phyloP scores from a whole-genome alignment of 2,797 vertebrate species.

The Buceros bicornis region DNA sequence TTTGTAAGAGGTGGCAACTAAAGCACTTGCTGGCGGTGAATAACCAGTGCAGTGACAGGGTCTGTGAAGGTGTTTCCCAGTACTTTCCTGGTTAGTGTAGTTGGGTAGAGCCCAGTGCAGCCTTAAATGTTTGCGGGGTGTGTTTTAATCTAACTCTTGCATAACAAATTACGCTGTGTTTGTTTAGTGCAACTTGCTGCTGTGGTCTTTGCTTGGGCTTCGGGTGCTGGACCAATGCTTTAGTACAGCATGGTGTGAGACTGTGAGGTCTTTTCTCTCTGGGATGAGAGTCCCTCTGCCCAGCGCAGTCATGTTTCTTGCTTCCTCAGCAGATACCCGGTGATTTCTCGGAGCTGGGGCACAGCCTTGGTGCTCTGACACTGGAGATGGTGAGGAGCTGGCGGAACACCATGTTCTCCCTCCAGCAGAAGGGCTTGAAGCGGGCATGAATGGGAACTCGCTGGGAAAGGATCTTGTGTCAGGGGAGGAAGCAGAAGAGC shows the following conservation, averaged over 20 bases:
- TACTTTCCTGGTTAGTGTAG: neutral
- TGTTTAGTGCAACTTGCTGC: rapidly evolving
- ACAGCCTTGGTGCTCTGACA: no score
- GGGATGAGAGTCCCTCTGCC: neutral
- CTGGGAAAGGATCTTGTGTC: neutral
- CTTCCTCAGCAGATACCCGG: neutral
- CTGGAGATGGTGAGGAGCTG: neutral
- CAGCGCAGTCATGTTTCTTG: neutral
- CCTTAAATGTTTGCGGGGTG: neutral
- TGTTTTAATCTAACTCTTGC: neutral
- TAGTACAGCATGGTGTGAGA: no score
- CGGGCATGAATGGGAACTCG: neutral
- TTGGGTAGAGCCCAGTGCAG: neutral
- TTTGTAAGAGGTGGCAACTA: neutral
- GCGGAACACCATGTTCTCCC: rapidly evolving
- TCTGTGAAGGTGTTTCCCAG: neutral
- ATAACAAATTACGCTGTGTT: neutral
- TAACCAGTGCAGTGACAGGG: neutral
- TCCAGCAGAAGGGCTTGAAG: neutral
- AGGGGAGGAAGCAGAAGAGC: neutral
- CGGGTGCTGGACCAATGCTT: neutral
- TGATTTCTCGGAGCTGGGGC: neutral
- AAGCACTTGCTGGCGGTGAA: neutral
- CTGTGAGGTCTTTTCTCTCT: neutral
- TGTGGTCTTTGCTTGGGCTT: neutral